phyloP scores from a whole-genome alignment of 2,888 invertebrate species.

The Amphiduros pacificus region DNA sequence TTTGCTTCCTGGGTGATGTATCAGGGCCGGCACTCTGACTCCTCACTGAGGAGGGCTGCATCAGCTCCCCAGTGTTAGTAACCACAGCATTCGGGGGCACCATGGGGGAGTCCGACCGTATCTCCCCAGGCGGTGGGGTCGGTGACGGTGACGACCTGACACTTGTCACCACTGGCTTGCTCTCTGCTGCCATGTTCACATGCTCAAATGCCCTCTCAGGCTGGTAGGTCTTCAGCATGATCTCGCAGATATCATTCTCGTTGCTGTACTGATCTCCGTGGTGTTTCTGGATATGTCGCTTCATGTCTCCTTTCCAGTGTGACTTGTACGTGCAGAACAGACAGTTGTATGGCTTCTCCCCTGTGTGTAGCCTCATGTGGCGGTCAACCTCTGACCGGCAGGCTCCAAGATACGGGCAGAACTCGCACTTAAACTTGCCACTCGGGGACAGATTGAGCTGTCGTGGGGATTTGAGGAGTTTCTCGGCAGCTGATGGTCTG shows the following conservation, averaged over 20 bases:
- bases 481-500: neutral
- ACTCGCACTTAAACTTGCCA: constrained; percentile 69
- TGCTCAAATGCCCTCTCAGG: constrained; percentile 4
- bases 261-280: constrained; percentile 48
- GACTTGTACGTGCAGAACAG: constrained; percentile 60
- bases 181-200: neutral
- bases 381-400: constrained; percentile 62
- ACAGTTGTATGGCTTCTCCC: constrained; percentile 61
- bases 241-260: neutral
- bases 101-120: neutral
- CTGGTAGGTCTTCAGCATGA: constrained; percentile 17
- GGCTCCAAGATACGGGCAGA: constrained; percentile 63
- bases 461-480: neutral
- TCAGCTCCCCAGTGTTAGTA: neutral
- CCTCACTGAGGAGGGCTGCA: neutral
- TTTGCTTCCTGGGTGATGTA: neutral
- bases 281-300: constrained; percentile 61
- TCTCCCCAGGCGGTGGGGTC: neutral
- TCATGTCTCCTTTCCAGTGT: constrained; percentile 63
- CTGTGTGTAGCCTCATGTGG: constrained; percentile 60
- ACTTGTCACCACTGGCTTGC: neutral
- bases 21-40: neutral
- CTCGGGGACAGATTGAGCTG: constrained; percentile 36
- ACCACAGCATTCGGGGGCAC: neutral
- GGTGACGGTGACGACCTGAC: neutral